Evolutionary conservation across 2,888 invertebrate species (phyloP).

Genomic region (Halocaridina rubra): DNA sequence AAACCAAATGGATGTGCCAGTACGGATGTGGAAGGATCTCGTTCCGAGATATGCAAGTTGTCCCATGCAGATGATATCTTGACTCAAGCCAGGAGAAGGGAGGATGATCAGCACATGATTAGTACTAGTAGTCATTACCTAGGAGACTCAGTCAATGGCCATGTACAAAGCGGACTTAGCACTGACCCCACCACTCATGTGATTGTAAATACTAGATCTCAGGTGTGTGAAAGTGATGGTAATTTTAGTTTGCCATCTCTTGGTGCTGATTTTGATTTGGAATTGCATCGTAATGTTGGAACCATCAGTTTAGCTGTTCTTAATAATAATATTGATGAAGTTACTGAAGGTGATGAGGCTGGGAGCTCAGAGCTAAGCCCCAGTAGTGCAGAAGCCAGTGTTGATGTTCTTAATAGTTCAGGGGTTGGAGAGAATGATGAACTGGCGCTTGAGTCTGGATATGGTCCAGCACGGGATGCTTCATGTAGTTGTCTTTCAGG

Average conservation of each 20-base stretch:
- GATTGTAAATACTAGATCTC: background rate
- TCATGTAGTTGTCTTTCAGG: slow-evolving; percentile 48
- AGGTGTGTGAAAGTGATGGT: background rate
- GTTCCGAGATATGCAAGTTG: background rate
- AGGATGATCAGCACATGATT: slow-evolving; percentile 9
- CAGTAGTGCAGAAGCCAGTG: slow-evolving; percentile 17
- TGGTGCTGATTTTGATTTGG: slow-evolving; percentile 18
- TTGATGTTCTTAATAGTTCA: background rate
- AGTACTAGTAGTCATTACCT: background rate
- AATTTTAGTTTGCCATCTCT: background rate
- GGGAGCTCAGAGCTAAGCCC: slow-evolving; percentile 51
- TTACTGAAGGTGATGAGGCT: slow-evolving; percentile 20
- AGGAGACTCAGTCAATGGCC: slow-evolving; percentile 10
- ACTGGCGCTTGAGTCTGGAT: slow-evolving; percentile 44
- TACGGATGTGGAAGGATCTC: slow-evolving; percentile 2
- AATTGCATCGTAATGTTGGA: slow-evolving; percentile 12
- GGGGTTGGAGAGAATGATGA: background rate
- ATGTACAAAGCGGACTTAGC: slow-evolving; percentile 43
- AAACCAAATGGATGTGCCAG: background rate
- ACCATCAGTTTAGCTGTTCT: slow-evolving; percentile 24
- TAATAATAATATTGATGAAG: no score
- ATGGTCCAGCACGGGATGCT: slow-evolving; percentile 31
- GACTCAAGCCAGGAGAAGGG: slow-evolving; percentile 39
- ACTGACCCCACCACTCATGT: slow-evolving; percentile 34
- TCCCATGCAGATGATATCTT: slow-evolving; percentile 39